Evolutionary conservation across 2,113 vertebrate species (phyloP).

Genomic region (Machaerirhynchus nigripectus): DNA sequence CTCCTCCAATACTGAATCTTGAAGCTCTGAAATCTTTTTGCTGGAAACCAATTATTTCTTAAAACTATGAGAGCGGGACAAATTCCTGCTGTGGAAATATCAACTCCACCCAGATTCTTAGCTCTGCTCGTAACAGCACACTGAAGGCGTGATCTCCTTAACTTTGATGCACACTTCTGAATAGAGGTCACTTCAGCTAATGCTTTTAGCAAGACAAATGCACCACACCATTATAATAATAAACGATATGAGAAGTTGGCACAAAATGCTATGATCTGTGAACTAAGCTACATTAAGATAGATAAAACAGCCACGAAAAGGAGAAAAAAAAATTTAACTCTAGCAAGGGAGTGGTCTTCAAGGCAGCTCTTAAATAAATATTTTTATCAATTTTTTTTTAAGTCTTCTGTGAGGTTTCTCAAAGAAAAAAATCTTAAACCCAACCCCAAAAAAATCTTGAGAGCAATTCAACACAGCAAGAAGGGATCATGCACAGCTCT

Average conservation of each 20-base stretch:
- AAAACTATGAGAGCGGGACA: neutral
- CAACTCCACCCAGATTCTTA: neutral
- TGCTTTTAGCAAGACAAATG: neutral
- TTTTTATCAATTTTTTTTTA: neutral
- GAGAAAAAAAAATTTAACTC: neutral
- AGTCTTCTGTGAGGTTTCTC: neutral
- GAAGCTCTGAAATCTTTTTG: neutral
- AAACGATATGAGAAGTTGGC: neutral
- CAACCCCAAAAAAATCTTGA: neutral
- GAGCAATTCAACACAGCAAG: neutral
- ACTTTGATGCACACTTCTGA: neutral
- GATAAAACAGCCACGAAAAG: constrained; percentile 5
- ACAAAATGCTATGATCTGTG: neutral
- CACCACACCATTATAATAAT: neutral
- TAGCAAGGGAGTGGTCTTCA: neutral
- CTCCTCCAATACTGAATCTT: neutral
- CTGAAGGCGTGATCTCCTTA: neutral
- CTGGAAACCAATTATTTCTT: neutral
- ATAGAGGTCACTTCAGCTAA: neutral
- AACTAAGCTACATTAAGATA: neutral
- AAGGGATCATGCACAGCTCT: neutral
- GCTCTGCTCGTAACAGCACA: neutral
- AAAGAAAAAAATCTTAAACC: neutral
- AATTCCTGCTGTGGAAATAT: neutral
- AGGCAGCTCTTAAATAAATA: constrained; percentile 31